phyloP scores from a whole-genome alignment of 2,888 invertebrate species.

The Drosophila prolongata region DNA sequence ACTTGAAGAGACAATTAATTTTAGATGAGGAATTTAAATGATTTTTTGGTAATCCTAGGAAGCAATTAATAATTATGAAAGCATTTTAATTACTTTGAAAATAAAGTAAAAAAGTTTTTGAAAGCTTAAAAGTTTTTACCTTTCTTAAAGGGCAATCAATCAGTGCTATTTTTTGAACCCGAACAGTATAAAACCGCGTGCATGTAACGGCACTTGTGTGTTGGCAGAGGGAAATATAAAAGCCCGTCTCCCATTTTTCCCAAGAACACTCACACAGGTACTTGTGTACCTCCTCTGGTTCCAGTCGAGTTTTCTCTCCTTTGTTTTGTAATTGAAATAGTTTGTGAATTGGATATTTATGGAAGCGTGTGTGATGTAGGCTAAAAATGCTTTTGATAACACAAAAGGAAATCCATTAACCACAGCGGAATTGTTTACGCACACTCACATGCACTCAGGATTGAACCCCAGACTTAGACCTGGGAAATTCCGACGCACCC shows the following conservation, averaged over 20 bases:
- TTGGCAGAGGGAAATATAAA: slow-evolving; percentile 28
- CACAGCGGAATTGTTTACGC: slow-evolving; percentile 65
- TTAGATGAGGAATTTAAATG: no score
- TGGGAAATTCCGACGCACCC: slow-evolving; percentile 5
- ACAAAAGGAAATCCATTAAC: slow-evolving; percentile 79
- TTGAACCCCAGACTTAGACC: slow-evolving; percentile 5
- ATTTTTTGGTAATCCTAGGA: no score
- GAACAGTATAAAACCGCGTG: slow-evolving; percentile 2
- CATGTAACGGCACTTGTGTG: slow-evolving; percentile 34
- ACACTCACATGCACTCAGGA: slow-evolving; percentile 19
- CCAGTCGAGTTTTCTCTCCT: slow-evolving; percentile 28
- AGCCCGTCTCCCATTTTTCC: slow-evolving; percentile 17
- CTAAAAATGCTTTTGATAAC: slow-evolving; percentile 65
- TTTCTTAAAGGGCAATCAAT: no score
- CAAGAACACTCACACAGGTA: slow-evolving; percentile 21
- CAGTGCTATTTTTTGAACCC: neutral
- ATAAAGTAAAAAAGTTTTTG: no score
- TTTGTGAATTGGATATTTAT: slow-evolving; percentile 55
- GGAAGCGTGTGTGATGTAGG: slow-evolving; percentile 25
- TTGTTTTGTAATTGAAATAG: slow-evolving; percentile 76
- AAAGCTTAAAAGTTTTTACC: no score
- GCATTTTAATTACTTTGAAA: no score
- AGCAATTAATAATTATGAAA: no score
- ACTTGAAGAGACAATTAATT: neutral
- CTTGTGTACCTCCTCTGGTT: slow-evolving; percentile 4